These are phyloP conservation scores for Lochmaea capreae DNA, from an alignment of 2,888 invertebrate genomes.

Conservation along the genomic window DNA sequence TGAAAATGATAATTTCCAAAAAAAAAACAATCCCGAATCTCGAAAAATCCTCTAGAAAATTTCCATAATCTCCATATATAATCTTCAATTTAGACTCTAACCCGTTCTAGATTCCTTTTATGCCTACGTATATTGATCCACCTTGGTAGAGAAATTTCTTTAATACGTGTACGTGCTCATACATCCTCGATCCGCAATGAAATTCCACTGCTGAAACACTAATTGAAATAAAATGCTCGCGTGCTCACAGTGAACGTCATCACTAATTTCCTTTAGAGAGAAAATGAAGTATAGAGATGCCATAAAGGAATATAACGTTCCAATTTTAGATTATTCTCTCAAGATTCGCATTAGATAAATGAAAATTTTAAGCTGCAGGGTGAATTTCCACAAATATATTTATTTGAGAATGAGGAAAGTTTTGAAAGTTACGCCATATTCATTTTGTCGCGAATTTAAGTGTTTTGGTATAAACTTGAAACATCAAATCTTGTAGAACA, in stretches of 20 bases:
- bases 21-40: no score
- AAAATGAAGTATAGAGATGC: constrained; percentile 8
- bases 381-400: not conserved
- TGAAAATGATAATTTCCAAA: no score
- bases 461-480: no score
- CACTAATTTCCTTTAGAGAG: constrained; percentile 10
- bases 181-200: constrained; percentile 8
- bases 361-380: not conserved
- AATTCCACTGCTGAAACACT: constrained; percentile 12
- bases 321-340: constrained; percentile 2
- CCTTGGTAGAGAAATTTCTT: not conserved
- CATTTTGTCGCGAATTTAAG: no score
- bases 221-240: constrained; percentile 24
- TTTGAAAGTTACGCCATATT: not conserved
- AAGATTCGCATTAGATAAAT: constrained; percentile 1
- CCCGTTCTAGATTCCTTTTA: not conserved
- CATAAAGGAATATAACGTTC: constrained; percentile 7
- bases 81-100: not conserved
- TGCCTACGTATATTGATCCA: not conserved
- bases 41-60: not conserved
- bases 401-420: not conserved
- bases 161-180: constrained; percentile 20
- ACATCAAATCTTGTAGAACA: no score
- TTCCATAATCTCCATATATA: not conserved
- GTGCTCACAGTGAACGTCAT: constrained; percentile 9